phyloP scores from a whole-genome alignment of 2,888 invertebrate species.

The Boloria selene region DNA sequence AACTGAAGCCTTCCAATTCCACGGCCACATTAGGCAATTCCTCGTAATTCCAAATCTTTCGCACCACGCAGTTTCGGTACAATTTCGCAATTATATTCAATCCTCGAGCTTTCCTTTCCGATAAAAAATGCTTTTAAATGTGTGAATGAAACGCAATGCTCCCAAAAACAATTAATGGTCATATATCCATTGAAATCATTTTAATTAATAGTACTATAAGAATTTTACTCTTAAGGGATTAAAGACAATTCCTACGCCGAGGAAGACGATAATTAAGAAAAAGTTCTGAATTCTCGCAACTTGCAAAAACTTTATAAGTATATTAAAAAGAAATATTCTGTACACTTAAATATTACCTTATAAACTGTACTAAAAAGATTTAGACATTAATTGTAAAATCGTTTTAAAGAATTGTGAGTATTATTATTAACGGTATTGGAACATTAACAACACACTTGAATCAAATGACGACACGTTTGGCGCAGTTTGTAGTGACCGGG shows the following conservation, averaged over 20 bases:
- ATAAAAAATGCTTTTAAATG: conserved; percentile 32
- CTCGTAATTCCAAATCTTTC: conserved; percentile 36
- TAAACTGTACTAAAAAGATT: not conserved
- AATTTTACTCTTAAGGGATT: conserved; percentile 13
- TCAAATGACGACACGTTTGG: too few species aligned
- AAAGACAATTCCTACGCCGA: not conserved
- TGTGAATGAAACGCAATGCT: conserved; percentile 30
- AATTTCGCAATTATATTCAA: conserved; percentile 26
- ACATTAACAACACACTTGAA: too few species aligned
- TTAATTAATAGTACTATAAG: conserved; percentile 23
- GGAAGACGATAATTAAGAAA: conserved; percentile 2
- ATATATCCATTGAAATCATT: conserved; percentile 21
- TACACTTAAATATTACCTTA: too few species aligned
- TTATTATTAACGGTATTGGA: not conserved
- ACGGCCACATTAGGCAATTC: conserved; percentile 37
- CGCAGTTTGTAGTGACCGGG: too few species aligned
- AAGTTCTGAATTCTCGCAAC: not conserved
- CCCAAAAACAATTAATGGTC: conserved; percentile 29
- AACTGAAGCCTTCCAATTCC: conserved; percentile 35
- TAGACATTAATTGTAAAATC: not conserved
- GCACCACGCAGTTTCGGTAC: conserved; percentile 35
- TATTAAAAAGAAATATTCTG: not conserved
- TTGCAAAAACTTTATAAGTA: not conserved
- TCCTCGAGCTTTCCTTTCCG: conserved; percentile 21
- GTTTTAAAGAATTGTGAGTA: not conserved